Evolutionary conservation across 2,888 invertebrate species (phyloP).

Genomic region (Salticus scenicus): DNA sequence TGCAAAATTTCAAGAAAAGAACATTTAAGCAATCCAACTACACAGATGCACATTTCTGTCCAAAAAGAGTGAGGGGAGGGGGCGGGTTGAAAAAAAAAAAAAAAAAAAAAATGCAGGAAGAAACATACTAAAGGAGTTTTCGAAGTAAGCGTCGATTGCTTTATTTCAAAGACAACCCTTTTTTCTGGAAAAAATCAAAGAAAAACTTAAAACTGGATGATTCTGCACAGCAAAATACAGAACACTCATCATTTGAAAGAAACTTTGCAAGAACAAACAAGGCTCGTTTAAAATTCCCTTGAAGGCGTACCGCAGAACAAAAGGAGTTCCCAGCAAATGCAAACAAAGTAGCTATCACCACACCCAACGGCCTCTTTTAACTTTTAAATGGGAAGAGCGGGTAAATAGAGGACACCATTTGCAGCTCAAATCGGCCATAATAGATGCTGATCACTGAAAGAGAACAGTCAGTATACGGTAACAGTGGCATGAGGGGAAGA

Average conservation of each 20-base stretch:
- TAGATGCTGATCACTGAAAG: conserved; percentile 6
- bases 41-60: background rate
- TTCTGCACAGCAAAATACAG: background rate
- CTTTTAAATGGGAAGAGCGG: conserved; percentile 15
- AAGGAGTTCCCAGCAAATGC: conserved; percentile 2
- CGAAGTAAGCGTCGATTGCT: background rate
- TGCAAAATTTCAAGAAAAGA: background rate
- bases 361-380: conserved; percentile 14
- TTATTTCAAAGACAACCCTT: conserved; percentile 4
- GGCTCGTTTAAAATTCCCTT: background rate
- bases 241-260: background rate
- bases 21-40: background rate
- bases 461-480: background rate
- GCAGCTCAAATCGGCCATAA: conserved; percentile 4
- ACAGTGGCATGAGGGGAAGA: background rate
- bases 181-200: background rate
- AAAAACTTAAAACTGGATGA: background rate
- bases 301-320: background rate
- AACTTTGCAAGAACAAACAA: background rate
- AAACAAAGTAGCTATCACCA: conserved; percentile 12
- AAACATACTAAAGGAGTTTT: conserved; percentile 2
- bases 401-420: conserved; percentile 15
- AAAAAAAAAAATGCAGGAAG: background rate
- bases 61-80: background rate
- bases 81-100: too few relatives aligned